These are phyloP conservation scores for Troilus luridus DNA, from an alignment of 2,888 invertebrate genomes.

Conservation along the genomic window DNA sequence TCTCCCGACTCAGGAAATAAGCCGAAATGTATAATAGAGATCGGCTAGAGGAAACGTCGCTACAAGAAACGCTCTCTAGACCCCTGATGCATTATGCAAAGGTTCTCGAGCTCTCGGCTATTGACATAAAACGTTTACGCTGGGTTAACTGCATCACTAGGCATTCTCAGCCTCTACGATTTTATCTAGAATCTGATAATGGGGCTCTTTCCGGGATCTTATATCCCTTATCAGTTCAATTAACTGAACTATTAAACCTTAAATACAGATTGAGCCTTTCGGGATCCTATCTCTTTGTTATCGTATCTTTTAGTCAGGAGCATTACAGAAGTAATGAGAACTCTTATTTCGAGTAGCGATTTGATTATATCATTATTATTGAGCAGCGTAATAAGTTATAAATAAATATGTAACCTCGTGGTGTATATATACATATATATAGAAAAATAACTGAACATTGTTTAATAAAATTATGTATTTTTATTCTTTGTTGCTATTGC, in stretches of 20 bases:
- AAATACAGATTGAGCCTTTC: neutral
- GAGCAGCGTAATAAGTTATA: no score
- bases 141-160: neutral
- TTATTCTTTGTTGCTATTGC: no score
- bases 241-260: neutral
- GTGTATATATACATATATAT: no score
- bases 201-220: neutral
- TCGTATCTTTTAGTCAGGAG: neutral
- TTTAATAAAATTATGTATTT: no score
- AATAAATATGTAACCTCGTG: no score
- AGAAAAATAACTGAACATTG: no score
- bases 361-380: no score
- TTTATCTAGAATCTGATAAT: neutral
- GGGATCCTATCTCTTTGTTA: neutral
- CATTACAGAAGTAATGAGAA: neutral
- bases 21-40: neutral
- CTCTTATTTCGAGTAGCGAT: neutral
- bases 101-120: neutral
- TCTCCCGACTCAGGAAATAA: neutral
- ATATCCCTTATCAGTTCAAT: neutral
- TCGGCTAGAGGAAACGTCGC: neutral
- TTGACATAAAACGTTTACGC: constrained; percentile 34
- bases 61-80: neutral
- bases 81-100: constrained; percentile 31
- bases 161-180: neutral